phyloP scores from a whole-genome alignment of 2,888 invertebrate species.

The Gastrophysa polygoni region DNA sequence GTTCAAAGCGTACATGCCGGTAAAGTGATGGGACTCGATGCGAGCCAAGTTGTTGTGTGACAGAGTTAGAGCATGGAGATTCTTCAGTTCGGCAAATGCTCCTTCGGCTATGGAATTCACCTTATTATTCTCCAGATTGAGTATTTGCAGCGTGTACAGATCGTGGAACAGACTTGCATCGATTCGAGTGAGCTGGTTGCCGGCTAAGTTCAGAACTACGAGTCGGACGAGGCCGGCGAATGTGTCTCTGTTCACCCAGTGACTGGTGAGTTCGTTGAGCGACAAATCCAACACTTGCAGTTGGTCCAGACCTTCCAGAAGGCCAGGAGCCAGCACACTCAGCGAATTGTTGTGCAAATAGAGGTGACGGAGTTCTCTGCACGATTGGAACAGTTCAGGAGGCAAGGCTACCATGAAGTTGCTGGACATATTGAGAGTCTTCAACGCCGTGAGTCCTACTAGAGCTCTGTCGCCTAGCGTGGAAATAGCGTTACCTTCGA shows the following conservation, averaged over 20 bases:
- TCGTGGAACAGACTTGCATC: conserved; percentile 76
- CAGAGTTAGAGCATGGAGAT: conserved; percentile 76
- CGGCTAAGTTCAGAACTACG: conserved; percentile 75
- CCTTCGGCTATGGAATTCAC: conserved; percentile 73
- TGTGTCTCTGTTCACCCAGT: conserved; percentile 78
- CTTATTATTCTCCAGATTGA: conserved; percentile 75
- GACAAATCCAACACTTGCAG: conserved; percentile 76
- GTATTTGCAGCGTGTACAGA: conserved; percentile 74
- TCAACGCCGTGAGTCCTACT: conserved; percentile 70
- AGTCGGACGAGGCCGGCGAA: conserved; percentile 76
- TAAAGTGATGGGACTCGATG: conserved; percentile 73
- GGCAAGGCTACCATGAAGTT: conserved; percentile 80
- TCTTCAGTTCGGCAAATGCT: conserved; percentile 76
- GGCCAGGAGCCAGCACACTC: conserved; percentile 74
- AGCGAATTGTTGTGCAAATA: conserved; percentile 80
- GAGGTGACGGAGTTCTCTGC: conserved; percentile 73
- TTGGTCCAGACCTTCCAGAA: conserved; percentile 75
- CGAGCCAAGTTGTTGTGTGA: conserved; percentile 73
- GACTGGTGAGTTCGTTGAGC: conserved; percentile 75
- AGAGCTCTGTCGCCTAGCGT: conserved; percentile 77
- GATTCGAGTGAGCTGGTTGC: conserved; percentile 74
- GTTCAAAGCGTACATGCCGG: conserved; percentile 74
- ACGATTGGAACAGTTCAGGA: conserved; percentile 76
- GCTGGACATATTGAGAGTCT: conserved; percentile 77
- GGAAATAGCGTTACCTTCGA: conserved; percentile 79